Evolutionary conservation across 30 jellyfish, hydroid and myxozoan species (phyloP).

Genomic region (Cassiopea andromeda): DNA sequence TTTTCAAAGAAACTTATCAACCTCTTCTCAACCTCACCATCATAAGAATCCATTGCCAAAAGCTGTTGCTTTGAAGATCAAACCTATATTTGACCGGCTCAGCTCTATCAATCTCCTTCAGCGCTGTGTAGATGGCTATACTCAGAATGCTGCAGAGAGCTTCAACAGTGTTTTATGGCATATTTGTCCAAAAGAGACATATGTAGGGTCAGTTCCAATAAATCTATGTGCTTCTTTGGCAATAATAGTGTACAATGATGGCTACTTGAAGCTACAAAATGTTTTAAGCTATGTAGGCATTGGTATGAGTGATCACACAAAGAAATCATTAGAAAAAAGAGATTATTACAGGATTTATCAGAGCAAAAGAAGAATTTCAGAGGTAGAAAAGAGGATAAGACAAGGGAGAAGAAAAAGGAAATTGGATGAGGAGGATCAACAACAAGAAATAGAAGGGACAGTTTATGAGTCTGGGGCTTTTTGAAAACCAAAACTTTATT

Average conservation of each 20-base stretch:
- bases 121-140: conserved; percentile 15
- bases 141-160: conserved; percentile 20
- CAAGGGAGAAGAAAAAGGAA: background rate
- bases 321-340: background rate
- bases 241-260: background rate
- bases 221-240: background rate
- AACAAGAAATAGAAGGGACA: background rate
- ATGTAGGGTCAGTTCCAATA: background rate
- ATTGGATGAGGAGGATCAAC: background rate
- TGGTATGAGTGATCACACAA: background rate
- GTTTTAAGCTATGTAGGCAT: background rate
- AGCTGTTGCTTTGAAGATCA: conserved; percentile 4
- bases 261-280: background rate
- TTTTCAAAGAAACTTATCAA: conserved; percentile 3
- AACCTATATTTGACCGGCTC: conserved; percentile 17
- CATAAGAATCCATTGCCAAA: conserved; percentile 19
- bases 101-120: background rate
- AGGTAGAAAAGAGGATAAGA: background rate
- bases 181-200: conserved; percentile 11
- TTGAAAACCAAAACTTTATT: background rate
- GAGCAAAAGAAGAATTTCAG: background rate
- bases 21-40: background rate
- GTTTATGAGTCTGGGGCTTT: background rate
- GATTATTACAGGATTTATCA: background rate
- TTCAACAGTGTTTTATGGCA: conserved; percentile 18